These are phyloP conservation scores for Peribatodes rhomboidaria DNA, from an alignment of 2,888 invertebrate genomes.

Conservation along the genomic window DNA sequence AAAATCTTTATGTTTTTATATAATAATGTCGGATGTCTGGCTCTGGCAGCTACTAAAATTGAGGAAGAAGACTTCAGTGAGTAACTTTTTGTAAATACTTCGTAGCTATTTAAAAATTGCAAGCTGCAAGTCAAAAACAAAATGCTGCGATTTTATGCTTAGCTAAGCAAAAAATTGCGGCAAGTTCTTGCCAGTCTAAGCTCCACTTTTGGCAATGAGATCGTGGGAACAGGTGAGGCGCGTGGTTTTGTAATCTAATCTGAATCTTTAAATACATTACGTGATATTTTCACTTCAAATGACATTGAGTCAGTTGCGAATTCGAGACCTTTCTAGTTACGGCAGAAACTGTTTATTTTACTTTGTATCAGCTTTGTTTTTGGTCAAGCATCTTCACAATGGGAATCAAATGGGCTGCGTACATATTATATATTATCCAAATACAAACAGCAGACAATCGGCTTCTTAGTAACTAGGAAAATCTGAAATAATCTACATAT, in stretches of 20 bases:
- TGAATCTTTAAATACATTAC: constrained; percentile 52
- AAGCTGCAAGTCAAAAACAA: no score
- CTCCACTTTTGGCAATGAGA: constrained; percentile 50
- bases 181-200: constrained; percentile 33
- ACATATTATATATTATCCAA: no score
- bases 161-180: background rate
- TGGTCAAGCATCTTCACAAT: no score
- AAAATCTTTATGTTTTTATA: no score
- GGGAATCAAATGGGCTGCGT: no score
- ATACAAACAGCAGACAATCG: no score
- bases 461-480: no score
- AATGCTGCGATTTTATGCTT: background rate
- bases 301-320: constrained; percentile 41
- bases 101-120: no score
- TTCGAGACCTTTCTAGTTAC: constrained; percentile 37
- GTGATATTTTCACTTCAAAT: constrained; percentile 59
- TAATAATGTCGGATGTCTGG: no score
- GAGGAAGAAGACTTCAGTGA: background rate
- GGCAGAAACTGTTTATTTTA: constrained; percentile 9
- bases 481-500: no score
- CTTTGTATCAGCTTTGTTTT: background rate
- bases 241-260: constrained; percentile 65
- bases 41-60: no score
- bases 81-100: background rate
- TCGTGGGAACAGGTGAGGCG: constrained; percentile 68